Conservation (phyloP, 1,140 invertebrate genomes). For the Drosophila repletoides region DNA sequence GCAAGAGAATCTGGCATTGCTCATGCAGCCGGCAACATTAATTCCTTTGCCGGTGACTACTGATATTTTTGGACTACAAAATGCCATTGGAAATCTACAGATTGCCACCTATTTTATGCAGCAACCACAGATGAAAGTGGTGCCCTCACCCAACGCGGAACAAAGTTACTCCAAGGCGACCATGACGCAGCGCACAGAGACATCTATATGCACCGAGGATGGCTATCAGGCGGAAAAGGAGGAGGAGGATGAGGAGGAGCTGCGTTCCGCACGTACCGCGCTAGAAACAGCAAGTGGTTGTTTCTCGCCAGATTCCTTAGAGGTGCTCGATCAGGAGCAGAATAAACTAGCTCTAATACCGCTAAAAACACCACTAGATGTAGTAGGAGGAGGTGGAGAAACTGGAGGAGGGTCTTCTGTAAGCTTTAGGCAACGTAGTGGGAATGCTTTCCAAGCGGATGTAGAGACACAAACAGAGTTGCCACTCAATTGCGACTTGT, state of each 20-base stretch:
- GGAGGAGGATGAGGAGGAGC: conserved; percentile 34
- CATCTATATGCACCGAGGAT: conserved; percentile 70
- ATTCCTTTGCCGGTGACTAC: conserved; percentile 77
- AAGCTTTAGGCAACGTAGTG: not conserved
- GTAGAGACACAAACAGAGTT: conserved; percentile 78
- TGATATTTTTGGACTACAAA: conserved; percentile 77
- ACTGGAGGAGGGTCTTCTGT: not conserved
- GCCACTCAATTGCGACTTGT: conserved; percentile 74
- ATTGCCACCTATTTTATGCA: conserved; percentile 78
- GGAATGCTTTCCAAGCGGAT: conserved; percentile 35
- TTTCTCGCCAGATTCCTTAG: conserved; percentile 64
- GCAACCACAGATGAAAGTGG: conserved; percentile 51
- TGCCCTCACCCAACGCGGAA: conserved; percentile 35
- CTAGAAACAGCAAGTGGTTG: conserved; percentile 49
- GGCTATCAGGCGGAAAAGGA: conserved; percentile 73
- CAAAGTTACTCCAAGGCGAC: conserved; percentile 56
- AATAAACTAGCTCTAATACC: conserved; percentile 69
- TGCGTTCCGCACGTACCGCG: conserved; percentile 14
- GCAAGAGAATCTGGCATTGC: conserved; percentile 75
- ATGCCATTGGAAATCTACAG: conserved; percentile 76
- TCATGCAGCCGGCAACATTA: conserved; percentile 82
- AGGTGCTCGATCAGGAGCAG: conserved; percentile 28
- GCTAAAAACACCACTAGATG: conserved; percentile 25
- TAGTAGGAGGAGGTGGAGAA: not conserved
- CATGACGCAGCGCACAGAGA: conserved; percentile 69